phyloP scores from a whole-genome alignment of 2,888 invertebrate genomes.

The Pyrochroa serraticornis region DNA sequence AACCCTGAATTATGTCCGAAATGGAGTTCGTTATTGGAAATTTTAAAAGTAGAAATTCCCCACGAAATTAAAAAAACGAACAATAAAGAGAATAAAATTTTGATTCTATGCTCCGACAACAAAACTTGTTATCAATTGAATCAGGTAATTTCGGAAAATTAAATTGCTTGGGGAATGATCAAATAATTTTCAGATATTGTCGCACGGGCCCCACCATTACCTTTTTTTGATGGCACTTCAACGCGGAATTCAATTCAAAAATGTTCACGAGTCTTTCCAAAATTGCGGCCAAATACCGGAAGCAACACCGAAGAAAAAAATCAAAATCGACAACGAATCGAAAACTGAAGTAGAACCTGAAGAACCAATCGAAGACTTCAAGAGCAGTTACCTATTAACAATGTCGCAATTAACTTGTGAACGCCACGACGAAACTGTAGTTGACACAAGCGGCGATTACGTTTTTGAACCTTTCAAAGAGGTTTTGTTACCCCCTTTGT shows the following conservation, averaged over 20 bases:
- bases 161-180: no score
- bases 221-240: constrained; percentile 68
- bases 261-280: constrained; percentile 61
- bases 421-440: constrained; percentile 32
- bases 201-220: constrained; percentile 68
- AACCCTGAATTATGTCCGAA: constrained; percentile 87
- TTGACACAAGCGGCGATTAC: constrained; percentile 45
- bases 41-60: constrained; percentile 82
- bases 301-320: no score
- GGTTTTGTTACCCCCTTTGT: constrained; percentile 49
- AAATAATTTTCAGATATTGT: constrained; percentile 59
- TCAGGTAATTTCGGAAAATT: constrained; percentile 54
- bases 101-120: constrained; percentile 85
- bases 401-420: constrained; percentile 64
- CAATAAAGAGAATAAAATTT: constrained; percentile 68
- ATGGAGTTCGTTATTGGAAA: constrained; percentile 84
- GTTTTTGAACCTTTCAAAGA: constrained; percentile 70
- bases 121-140: constrained; percentile 83
- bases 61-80: constrained; percentile 66
- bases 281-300: constrained; percentile 46
- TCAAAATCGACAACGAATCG: no score
- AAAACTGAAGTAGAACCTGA: constrained; percentile 31
- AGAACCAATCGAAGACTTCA: constrained; percentile 60
- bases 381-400: constrained; percentile 73
- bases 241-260: constrained; percentile 64